Evolutionary conservation across 2,797 vertebrate genomes (phyloP).

Genomic region (Hyperoplus immaculatus): DNA sequence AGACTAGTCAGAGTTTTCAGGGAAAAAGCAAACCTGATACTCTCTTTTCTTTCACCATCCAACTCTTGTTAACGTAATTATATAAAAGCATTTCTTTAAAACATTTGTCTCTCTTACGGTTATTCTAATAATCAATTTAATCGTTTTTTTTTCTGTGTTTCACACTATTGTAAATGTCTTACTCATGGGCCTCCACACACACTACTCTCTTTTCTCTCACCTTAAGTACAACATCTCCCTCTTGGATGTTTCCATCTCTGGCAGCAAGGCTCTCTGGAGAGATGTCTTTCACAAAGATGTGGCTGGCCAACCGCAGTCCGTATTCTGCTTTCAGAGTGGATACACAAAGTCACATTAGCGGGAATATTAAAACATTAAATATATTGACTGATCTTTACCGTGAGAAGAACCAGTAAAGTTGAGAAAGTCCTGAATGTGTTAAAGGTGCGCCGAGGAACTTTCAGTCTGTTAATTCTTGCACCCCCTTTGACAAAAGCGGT

Average conservation of each 20-base stretch:
- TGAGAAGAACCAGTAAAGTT: not conserved
- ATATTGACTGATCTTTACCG: not conserved
- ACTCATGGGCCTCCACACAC: not conserved
- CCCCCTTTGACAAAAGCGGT: too few species aligned
- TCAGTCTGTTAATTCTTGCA: too few species aligned
- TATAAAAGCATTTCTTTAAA: not conserved
- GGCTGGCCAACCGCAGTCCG: conserved; percentile 96
- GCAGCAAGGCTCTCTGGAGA: conserved; percentile 97
- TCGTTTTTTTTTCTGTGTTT: not conserved
- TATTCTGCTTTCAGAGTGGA: conserved; percentile 88
- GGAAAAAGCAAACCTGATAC: conserved; percentile 3
- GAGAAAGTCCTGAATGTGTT: not conserved
- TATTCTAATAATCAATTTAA: not conserved
- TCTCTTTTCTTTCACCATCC: not conserved
- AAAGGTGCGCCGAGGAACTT: too few species aligned
- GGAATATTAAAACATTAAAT: not conserved
- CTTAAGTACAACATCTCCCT: conserved; percentile 98
- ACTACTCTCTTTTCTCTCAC: conserved; percentile 80
- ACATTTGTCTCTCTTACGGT: not conserved
- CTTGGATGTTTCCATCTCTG: conserved; percentile 97
- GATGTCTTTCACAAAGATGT: conserved; percentile 99
- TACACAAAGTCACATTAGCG: conserved; percentile 35
- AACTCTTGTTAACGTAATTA: not conserved
- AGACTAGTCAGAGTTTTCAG: conserved; percentile 15
- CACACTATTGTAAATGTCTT: not conserved